Percentiles rank a stretch among this genome's conserved stretches.
Conservation (phyloP, 2,797 vertebrate genomes). For the Bovichtus diacanthus region DNA sequence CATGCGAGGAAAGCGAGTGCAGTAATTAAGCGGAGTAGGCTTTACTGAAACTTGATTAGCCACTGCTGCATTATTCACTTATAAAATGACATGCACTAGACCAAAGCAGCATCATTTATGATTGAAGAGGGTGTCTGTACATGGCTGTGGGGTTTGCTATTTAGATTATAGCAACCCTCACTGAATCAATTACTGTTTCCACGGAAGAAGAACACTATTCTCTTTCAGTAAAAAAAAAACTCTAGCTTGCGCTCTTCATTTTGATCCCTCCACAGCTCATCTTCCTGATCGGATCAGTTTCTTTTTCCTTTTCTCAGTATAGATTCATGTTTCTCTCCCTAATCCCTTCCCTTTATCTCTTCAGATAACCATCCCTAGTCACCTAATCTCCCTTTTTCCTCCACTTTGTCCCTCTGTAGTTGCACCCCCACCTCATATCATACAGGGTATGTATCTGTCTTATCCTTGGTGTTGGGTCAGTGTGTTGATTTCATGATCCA, state of each 20-base stretch:
- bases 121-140: constrained; percentile 13
- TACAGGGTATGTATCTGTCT: constrained; percentile 24
- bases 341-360: constrained; percentile 15
- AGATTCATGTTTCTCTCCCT: background rate
- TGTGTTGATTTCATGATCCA: constrained; percentile 33
- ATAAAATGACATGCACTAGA: background rate
- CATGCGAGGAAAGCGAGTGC: background rate
- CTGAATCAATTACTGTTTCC: constrained; percentile 19
- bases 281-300: background rate
- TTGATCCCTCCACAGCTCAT: constrained; percentile 9
- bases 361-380: background rate
- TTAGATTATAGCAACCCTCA: constrained; percentile 12
- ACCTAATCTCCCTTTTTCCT: constrained; percentile 7
- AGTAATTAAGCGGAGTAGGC: background rate
- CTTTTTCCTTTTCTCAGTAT: background rate
- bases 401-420: background rate
- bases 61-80: constrained; percentile 2
- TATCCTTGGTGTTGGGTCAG: constrained; percentile 10
- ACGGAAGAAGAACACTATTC: constrained; percentile 6
- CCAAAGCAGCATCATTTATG: constrained; percentile 1
- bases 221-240: background rate
- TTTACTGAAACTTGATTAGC: constrained; percentile 1
- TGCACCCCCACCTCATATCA: background rate
- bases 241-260: constrained; percentile 11
- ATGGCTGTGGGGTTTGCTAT: constrained; percentile 2